Evolutionary conservation across 2,797 vertebrate species (phyloP).

Genomic region (Poeciliopsis infans): DNA sequence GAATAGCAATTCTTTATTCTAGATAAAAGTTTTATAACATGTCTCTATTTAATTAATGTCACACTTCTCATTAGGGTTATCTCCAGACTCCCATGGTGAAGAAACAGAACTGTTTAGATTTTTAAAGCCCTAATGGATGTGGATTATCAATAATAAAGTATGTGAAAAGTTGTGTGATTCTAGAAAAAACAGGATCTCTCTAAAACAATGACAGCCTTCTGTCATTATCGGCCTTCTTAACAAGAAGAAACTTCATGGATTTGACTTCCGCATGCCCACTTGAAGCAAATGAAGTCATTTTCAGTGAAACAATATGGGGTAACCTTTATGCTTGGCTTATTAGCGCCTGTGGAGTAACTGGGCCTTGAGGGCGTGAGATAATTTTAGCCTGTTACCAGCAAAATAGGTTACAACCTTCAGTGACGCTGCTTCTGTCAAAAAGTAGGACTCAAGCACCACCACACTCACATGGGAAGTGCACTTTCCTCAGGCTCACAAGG

Average conservation of each 20-base stretch:
- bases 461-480: neutral
- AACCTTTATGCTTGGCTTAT: slow-evolving; percentile 71
- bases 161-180: neutral
- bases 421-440: slow-evolving; percentile 49
- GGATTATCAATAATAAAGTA: neutral
- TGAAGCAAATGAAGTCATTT: slow-evolving; percentile 28
- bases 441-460: slow-evolving; percentile 59
- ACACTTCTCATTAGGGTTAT: neutral
- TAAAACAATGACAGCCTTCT: slow-evolving; percentile 1
- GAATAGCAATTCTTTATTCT: neutral
- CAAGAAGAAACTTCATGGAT: neutral
- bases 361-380: slow-evolving; percentile 64
- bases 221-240: neutral
- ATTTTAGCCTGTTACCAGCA: slow-evolving; percentile 73
- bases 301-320: slow-evolving; percentile 44
- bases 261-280: neutral
- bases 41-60: neutral
- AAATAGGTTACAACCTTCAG: slow-evolving; percentile 76
- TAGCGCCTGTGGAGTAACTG: slow-evolving; percentile 53
- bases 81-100: neutral
- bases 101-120: neutral
- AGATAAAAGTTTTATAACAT: neutral
- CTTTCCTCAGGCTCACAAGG: slow-evolving; percentile 20
- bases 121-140: neutral
- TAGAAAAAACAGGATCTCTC: neutral